These are phyloP conservation scores for Torymus texanus DNA, from an alignment of 2,888 invertebrate genomes.

Conservation along the genomic window DNA sequence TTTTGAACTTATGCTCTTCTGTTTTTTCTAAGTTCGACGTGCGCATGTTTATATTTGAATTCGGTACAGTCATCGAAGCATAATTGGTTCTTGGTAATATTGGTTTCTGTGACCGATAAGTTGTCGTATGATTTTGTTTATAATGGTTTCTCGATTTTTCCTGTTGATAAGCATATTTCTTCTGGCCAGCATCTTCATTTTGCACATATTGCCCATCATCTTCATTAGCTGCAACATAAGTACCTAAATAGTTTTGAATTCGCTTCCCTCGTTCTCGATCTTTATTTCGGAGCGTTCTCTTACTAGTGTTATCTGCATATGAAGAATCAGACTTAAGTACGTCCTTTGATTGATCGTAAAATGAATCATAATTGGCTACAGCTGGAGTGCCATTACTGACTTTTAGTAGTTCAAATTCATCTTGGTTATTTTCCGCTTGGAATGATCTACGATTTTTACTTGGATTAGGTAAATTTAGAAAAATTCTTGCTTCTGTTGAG, in stretches of 20 bases:
- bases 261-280: slow-evolving; percentile 60
- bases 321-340: slow-evolving; percentile 6
- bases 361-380: slow-evolving; percentile 70
- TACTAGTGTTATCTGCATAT: slow-evolving; percentile 6
- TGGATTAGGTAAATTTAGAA: slow-evolving; percentile 63
- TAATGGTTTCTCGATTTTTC: slow-evolving; percentile 23
- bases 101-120: slow-evolving; percentile 15
- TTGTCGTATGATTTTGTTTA: slow-evolving; percentile 9
- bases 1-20: slow-evolving; percentile 57
- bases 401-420: slow-evolving; percentile 71
- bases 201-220: background rate
- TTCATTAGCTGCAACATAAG: slow-evolving; percentile 50
- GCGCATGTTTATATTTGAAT: background rate
- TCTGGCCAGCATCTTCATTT: background rate
- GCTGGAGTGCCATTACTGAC: slow-evolving; percentile 70
- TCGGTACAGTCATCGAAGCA: slow-evolving; percentile 1
- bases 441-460: slow-evolving; percentile 67
- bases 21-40: background rate
- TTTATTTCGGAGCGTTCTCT: slow-evolving; percentile 40
- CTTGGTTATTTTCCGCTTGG: slow-evolving; percentile 62
- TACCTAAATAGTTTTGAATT: slow-evolving; percentile 61
- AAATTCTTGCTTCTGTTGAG: slow-evolving; percentile 66
- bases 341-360: slow-evolving; percentile 58
- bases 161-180: slow-evolving; percentile 9
- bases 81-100: slow-evolving; percentile 28